phyloP scores from a whole-genome alignment of 2,113 vertebrate genomes.

The Myiozetetes cayanensis region DNA sequence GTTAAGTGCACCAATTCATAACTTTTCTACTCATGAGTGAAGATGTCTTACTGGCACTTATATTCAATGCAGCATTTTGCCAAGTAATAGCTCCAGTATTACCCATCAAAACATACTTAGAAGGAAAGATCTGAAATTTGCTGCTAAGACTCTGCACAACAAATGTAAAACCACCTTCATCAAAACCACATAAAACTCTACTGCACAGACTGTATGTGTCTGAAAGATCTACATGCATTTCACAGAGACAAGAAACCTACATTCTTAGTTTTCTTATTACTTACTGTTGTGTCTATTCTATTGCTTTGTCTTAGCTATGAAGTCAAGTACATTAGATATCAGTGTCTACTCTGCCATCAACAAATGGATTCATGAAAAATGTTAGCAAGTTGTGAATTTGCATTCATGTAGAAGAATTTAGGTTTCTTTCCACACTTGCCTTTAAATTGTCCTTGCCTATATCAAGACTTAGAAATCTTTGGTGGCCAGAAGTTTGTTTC shows the following conservation, averaged over 20 bases:
- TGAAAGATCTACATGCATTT: neutral
- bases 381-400: neutral
- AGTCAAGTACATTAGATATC: neutral
- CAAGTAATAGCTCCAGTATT: neutral
- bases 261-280: neutral
- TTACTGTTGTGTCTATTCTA: neutral
- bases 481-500: neutral
- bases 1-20: conserved; percentile 37
- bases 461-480: neutral
- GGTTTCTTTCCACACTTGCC: neutral
- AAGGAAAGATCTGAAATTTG: conserved; percentile 17
- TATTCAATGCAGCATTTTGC: neutral
- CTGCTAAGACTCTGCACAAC: neutral
- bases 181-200: neutral
- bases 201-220: neutral
- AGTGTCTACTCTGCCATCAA: neutral
- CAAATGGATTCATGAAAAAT: neutral
- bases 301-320: neutral
- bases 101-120: conserved; percentile 30
- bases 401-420: neutral
- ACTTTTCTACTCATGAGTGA: conserved; percentile 14
- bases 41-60: conserved; percentile 28
- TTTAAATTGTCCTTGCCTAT: neutral
- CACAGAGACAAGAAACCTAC: neutral
- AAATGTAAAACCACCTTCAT: neutral